phyloP scores from a whole-genome alignment of 2,797 vertebrate species.

The Pseudopleuronectes americanus region DNA sequence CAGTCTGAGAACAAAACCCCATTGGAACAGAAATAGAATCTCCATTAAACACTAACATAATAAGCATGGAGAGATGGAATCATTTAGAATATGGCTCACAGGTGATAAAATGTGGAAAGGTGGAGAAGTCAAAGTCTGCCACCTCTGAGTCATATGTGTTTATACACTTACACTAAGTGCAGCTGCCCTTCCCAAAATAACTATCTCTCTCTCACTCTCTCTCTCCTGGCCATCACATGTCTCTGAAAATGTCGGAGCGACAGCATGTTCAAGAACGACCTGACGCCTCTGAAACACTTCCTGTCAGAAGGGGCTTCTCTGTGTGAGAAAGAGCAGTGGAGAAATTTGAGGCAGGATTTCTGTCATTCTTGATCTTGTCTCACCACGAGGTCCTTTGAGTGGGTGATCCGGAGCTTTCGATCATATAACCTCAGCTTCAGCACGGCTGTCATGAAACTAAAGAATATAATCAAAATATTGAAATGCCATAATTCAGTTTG shows the following conservation, averaged over 20 bases:
- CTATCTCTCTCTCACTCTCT: background rate
- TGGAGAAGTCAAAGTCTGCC: conserved; percentile 4
- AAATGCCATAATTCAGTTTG: too few relatives aligned
- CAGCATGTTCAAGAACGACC: conserved; percentile 3
- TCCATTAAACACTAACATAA: background rate
- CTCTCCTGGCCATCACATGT: background rate
- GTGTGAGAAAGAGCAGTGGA: too few relatives aligned
- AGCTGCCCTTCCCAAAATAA: conserved; percentile 41
- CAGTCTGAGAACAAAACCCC: too few relatives aligned
- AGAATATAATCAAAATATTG: too few relatives aligned
- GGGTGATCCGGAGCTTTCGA: too few relatives aligned
- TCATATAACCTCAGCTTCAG: too few relatives aligned
- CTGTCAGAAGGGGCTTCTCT: conserved; percentile 8
- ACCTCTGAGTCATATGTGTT: conserved; percentile 6
- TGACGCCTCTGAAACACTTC: conserved; percentile 33
- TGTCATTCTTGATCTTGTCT: too few relatives aligned
- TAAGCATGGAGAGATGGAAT: too few relatives aligned
- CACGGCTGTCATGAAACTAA: too few relatives aligned
- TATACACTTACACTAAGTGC: conserved; percentile 36
- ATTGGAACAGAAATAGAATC: too few relatives aligned
- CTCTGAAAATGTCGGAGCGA: background rate
- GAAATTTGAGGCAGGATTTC: too few relatives aligned
- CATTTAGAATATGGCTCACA: background rate
- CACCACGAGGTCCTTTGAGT: too few relatives aligned
- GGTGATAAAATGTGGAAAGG: conserved; percentile 6